Evolutionary conservation across 2,888 invertebrate genomes (phyloP).

Genomic region (Melipona beecheii): DNA sequence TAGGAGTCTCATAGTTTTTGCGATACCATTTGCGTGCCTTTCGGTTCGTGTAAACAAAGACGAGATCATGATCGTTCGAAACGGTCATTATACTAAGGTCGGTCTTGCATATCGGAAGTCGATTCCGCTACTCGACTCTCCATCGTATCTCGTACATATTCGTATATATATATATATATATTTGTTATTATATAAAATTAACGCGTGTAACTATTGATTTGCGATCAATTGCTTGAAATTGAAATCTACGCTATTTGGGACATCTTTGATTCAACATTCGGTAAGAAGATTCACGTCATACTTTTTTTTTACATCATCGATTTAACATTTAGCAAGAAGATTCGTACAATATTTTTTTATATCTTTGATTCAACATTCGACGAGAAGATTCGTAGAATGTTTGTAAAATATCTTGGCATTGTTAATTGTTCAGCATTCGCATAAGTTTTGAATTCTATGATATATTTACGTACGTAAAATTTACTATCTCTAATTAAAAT

Average conservation of each 20-base stretch:
- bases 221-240: neutral
- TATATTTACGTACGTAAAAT: neutral
- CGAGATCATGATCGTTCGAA: conserved; percentile 29
- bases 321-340: neutral
- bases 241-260: neutral
- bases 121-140: neutral
- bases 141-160: neutral
- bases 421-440: neutral
- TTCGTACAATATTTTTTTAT: neutral
- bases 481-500: neutral
- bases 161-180: neutral
- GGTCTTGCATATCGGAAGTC: conserved; percentile 30
- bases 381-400: neutral
- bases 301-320: neutral
- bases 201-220: neutral
- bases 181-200: conserved; percentile 1
- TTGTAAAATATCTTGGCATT: neutral
- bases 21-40: conserved; percentile 38
- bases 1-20: conserved; percentile 53
- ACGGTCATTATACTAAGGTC: conserved; percentile 26
- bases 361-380: neutral
- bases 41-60: conserved; percentile 63
- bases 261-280: neutral
- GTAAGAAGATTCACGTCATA: neutral
- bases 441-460: neutral